Conservation (phyloP, 2,113 vertebrate genomes). For the Crotalus horridus region DNA sequence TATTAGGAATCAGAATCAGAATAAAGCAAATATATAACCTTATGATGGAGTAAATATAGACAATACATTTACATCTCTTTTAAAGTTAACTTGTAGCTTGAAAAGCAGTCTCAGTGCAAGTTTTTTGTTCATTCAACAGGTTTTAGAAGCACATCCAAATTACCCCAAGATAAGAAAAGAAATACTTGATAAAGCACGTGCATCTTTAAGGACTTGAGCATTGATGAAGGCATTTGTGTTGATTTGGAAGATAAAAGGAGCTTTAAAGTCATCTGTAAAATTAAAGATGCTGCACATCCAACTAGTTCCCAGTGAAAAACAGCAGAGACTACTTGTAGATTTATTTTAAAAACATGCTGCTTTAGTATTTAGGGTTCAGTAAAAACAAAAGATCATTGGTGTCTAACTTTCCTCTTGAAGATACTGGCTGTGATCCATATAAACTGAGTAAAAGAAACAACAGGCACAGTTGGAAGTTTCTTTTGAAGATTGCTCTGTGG, state of each 20-base stretch:
- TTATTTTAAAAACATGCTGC: neutral
- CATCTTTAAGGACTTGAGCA: slow-evolving; percentile 78
- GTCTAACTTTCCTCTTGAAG: neutral
- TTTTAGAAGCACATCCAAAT: slow-evolving; percentile 86
- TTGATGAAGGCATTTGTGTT: neutral
- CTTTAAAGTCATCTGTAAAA: neutral
- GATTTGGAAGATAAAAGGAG: neutral
- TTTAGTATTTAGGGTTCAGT: neutral
- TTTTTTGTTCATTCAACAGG: slow-evolving; percentile 69
- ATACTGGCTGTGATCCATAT: neutral
- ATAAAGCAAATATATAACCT: neutral
- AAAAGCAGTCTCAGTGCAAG: neutral
- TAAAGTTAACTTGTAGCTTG: neutral
- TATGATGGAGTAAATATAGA: neutral
- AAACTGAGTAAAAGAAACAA: slow-evolving; percentile 3
- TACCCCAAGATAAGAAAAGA: slow-evolving; percentile 97
- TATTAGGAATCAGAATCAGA: neutral
- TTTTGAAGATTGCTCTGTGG: neutral
- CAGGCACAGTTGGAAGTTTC: neutral
- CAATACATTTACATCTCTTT: neutral
- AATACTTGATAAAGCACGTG: slow-evolving; percentile 94
- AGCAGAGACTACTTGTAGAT: neutral
- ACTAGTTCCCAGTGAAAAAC: neutral
- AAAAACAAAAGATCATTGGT: slow-evolving; percentile 2
- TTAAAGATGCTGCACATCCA: neutral